Evolutionary conservation across 2,113 vertebrate genomes (phyloP).

Genomic region (Amblyornis subalaris): DNA sequence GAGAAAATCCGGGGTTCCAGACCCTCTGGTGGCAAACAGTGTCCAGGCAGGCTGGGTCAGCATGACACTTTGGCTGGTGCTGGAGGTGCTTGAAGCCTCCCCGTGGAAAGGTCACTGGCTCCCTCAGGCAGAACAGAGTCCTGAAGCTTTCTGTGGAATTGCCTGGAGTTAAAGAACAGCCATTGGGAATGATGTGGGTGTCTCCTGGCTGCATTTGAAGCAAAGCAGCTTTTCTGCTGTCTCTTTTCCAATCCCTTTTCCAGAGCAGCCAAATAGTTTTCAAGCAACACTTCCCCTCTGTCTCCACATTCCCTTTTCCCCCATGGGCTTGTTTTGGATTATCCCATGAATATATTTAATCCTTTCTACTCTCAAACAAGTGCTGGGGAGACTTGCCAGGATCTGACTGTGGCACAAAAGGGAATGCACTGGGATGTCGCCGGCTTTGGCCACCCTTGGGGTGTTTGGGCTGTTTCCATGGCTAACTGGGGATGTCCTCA

Average conservation of each 20-base stretch:
- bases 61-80: rapidly evolving
- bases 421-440: neutral
- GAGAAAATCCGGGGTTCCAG: neutral
- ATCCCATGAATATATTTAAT: neutral
- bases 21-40: rapidly evolving
- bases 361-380: neutral
- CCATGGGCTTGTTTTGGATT: neutral
- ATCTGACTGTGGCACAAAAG: neutral
- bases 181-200: neutral
- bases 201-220: neutral
- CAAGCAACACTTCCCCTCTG: neutral
- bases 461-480: neutral
- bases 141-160: neutral
- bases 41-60: neutral
- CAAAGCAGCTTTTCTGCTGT: neutral
- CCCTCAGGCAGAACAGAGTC: neutral
- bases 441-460: neutral
- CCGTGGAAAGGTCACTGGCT: neutral
- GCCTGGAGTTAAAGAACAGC: neutral
- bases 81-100: neutral
- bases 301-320: neutral
- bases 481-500: neutral
- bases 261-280: neutral
- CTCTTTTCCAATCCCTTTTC: neutral
- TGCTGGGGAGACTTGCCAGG: neutral